These are phyloP conservation scores for Leptura quadrifasciata DNA, from an alignment of 2,888 invertebrate species.

Conservation along the genomic window DNA sequence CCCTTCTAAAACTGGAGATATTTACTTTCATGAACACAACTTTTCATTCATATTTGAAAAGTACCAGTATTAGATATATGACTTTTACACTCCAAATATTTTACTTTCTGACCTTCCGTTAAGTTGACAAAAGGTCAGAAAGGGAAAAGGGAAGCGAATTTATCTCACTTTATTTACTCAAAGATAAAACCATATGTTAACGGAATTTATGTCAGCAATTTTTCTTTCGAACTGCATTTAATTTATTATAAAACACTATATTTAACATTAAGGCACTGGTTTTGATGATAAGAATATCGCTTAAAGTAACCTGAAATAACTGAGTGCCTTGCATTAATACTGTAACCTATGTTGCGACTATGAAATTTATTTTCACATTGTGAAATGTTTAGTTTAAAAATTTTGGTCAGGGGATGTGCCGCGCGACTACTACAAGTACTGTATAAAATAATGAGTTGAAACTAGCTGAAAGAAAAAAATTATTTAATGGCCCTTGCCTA, in stretches of 20 bases:
- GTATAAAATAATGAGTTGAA: too few relatives aligned
- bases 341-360: too few relatives aligned
- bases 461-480: too few relatives aligned
- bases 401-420: too few relatives aligned
- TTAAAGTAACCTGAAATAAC: background rate
- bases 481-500: too few relatives aligned
- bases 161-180: conserved; percentile 26
- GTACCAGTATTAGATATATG: conserved; percentile 4
- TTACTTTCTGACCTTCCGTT: conserved; percentile 10
- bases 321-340: background rate
- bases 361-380: too few relatives aligned
- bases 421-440: too few relatives aligned
- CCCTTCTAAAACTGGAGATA: background rate
- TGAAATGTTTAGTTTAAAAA: too few relatives aligned
- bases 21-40: background rate
- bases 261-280: background rate
- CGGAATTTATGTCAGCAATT: conserved; percentile 5
- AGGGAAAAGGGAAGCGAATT: background rate
- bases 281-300: background rate
- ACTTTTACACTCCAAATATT: conserved; percentile 10
- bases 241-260: conserved; percentile 14
- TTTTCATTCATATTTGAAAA: conserved; percentile 3
- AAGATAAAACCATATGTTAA: conserved; percentile 22
- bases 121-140: conserved; percentile 23
- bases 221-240: conserved; percentile 21